Percentiles rank a stretch among this genome's conserved stretches.
These are phyloP conservation scores for Poecilus cupreus DNA, from an alignment of 2,888 invertebrate genomes.

Conservation along the genomic window DNA sequence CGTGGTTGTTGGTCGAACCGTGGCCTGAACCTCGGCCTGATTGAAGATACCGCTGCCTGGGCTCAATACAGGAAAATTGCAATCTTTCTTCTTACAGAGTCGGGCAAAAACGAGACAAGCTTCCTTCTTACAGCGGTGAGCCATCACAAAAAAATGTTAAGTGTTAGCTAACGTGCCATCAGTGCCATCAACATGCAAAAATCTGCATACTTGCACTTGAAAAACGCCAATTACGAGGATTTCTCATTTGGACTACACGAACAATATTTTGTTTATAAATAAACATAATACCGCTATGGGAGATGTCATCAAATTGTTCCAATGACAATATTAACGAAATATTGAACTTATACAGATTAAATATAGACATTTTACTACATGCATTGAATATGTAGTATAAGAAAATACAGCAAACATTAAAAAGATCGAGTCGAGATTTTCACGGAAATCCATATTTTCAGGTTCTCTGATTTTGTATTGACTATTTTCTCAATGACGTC, in stretches of 20 bases:
- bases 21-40: constrained; percentile 20
- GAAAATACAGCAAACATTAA: too few species aligned
- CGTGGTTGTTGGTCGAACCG: background rate
- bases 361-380: too few species aligned
- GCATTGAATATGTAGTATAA: too few species aligned
- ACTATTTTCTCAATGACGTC: too few species aligned
- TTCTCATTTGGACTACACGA: background rate
- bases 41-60: constrained; percentile 52
- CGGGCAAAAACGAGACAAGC: constrained; percentile 45
- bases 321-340: too few species aligned
- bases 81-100: background rate
- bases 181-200: constrained; percentile 1
- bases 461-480: too few species aligned
- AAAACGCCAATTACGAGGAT: background rate
- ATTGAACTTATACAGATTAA: too few species aligned
- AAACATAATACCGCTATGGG: too few species aligned
- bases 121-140: constrained; percentile 30
- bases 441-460: too few species aligned
- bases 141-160: constrained; percentile 8
- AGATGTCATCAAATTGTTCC: background rate
- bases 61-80: constrained; percentile 38
- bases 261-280: background rate
- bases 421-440: too few species aligned
- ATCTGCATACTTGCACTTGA: constrained; percentile 36
- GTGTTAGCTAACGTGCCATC: constrained; percentile 23